phyloP scores from a whole-genome alignment of 2,113 vertebrate genomes.

The Chrysemys picta region DNA sequence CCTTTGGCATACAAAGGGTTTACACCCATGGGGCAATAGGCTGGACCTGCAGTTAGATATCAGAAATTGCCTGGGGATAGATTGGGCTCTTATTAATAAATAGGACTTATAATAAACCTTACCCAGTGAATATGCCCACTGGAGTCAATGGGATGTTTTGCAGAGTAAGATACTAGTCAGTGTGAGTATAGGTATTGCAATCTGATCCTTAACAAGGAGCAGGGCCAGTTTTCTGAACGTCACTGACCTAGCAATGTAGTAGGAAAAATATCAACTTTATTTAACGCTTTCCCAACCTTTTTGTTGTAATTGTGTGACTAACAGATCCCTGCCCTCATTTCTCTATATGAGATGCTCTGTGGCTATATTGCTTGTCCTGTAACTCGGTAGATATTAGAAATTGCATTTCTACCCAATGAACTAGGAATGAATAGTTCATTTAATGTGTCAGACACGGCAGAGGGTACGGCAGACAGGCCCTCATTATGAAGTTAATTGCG shows the following conservation, averaged over 20 bases:
- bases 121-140: background rate
- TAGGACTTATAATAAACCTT: too few relatives aligned
- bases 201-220: background rate
- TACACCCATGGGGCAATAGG: background rate
- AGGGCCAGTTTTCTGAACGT: background rate
- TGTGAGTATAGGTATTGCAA: background rate
- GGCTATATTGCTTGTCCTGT: slow-evolving; percentile 18
- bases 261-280: background rate
- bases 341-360: slow-evolving; percentile 14
- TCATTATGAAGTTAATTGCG: slow-evolving; percentile 46
- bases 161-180: background rate
- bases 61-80: background rate
- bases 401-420: slow-evolving; percentile 59
- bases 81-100: background rate
- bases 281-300: background rate
- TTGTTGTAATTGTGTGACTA: background rate
- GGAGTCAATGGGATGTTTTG: background rate
- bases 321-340: slow-evolving; percentile 31
- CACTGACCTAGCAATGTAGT: background rate
- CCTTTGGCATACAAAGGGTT: background rate
- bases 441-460: slow-evolving; percentile 65
- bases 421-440: slow-evolving; percentile 59
- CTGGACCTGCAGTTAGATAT: background rate
- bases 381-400: slow-evolving; percentile 49
- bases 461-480: slow-evolving; percentile 56